Conservation (phyloP, 2,113 vertebrate species). For the Excalfactoria chinensis region DNA sequence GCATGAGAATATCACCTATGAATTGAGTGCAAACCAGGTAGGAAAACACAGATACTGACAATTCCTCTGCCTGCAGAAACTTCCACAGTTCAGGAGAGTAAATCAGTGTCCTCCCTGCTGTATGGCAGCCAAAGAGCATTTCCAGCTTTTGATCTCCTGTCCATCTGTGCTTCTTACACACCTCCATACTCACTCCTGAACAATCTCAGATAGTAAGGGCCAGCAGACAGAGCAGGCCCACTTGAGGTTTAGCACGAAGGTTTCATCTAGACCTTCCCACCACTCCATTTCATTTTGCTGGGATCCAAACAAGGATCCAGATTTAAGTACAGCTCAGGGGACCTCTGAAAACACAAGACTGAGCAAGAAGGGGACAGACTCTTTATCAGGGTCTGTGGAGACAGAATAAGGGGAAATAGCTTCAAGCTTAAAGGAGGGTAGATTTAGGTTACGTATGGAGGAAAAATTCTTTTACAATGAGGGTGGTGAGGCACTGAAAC, state of each 20-base stretch:
- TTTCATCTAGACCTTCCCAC: neutral
- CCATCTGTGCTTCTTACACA: neutral
- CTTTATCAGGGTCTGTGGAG: too few species aligned
- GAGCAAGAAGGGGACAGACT: neutral
- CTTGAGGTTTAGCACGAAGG: neutral
- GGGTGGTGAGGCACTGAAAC: too few species aligned
- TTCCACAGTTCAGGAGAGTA: neutral
- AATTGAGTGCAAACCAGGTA: neutral
- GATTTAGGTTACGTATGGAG: too few species aligned
- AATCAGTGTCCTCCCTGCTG: accelerated
- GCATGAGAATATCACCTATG: neutral
- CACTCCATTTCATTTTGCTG: neutral
- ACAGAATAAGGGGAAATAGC: too few species aligned
- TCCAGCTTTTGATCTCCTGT: neutral
- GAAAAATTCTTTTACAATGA: too few species aligned
- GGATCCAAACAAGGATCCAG: neutral
- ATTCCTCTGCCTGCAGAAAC: neutral
- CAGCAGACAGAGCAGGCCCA: neutral
- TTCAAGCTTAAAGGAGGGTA: too few species aligned
- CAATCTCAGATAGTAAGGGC: neutral
- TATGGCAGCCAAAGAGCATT: accelerated
- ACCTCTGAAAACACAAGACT: neutral
- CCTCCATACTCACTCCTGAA: neutral
- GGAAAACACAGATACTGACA: neutral
- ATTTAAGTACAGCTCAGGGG: neutral